Percentiles rank a stretch among this genome's conserved stretches.
Evolutionary conservation across 2,797 vertebrate species (phyloP).

Genomic region (Aplochiton taeniatus): DNA sequence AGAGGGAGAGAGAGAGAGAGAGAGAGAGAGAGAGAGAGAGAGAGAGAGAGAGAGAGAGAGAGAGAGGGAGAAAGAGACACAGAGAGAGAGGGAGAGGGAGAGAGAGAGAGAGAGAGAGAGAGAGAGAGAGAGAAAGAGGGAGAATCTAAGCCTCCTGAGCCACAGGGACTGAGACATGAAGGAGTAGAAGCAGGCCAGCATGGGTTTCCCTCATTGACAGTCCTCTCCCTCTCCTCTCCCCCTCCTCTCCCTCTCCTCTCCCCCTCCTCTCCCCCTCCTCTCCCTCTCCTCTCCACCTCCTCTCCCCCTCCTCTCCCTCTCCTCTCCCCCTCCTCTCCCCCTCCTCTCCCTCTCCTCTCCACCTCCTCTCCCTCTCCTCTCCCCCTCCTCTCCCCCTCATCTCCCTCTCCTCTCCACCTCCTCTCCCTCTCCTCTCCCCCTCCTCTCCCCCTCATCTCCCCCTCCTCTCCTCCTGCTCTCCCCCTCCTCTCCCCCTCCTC

Average conservation of each 20-base stretch:
- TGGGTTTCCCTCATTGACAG: constrained; percentile 52
- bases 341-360: constrained; percentile 3
- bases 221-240: constrained; percentile 24
- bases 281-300: not conserved
- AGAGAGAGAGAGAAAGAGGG: not conserved
- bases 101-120: not conserved
- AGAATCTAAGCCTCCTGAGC: constrained; percentile 1
- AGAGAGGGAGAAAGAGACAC: not conserved
- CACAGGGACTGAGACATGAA: constrained; percentile 11
- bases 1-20: not conserved
- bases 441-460: constrained; percentile 4
- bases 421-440: constrained; percentile 1
- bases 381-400: constrained; percentile 3
- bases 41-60: constrained; percentile 4
- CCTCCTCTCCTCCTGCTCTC: constrained; percentile 3
- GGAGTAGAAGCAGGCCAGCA: constrained; percentile 43
- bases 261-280: constrained; percentile 4
- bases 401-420: not conserved
- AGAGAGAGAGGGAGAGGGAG: not conserved
- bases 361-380: constrained; percentile 1
- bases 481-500: constrained; percentile 4
- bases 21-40: not conserved
- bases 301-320: not conserved
- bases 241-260: constrained; percentile 3
- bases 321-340: constrained; percentile 4